These are phyloP conservation scores for Microctonus brassicae DNA, from an alignment of 2,888 invertebrate genomes.

Conservation along the genomic window DNA sequence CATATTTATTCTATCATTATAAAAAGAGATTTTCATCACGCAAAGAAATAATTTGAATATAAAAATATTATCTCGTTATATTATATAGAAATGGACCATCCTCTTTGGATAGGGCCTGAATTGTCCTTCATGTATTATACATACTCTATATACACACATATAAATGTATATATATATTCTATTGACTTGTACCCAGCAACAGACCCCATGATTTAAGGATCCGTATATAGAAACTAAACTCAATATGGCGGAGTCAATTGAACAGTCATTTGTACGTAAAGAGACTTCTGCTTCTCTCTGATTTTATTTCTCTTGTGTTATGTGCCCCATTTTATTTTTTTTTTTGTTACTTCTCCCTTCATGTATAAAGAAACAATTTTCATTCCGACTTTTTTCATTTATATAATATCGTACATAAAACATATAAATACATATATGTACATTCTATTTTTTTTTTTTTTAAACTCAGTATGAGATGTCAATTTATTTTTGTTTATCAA, in stretches of 20 bases:
- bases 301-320: slow-evolving; percentile 1
- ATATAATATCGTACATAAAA: too few relatives aligned
- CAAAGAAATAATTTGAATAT: slow-evolving; percentile 59
- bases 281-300: slow-evolving; percentile 46
- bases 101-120: slow-evolving; percentile 2
- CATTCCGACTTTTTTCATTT: not conserved
- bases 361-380: not conserved
- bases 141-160: too few relatives aligned
- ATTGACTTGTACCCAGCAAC: slow-evolving; percentile 55
- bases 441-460: not conserved
- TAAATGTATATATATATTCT: not conserved
- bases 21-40: slow-evolving; percentile 62
- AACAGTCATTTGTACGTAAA: slow-evolving; percentile 54
- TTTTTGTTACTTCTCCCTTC: too few relatives aligned
- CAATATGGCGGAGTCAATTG: slow-evolving; percentile 69
- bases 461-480: not conserved
- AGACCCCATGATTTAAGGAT: slow-evolving; percentile 61
- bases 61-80: slow-evolving; percentile 58
- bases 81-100: slow-evolving; percentile 45
- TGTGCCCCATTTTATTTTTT: not conserved
- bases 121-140: not conserved
- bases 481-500: not conserved
- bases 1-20: not conserved
- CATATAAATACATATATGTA: not conserved
- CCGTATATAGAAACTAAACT: slow-evolving; percentile 63